Base-by-base conservation (phyloP, 2,797 vertebrate genomes). In the Micromesistius poutassou region DNA sequence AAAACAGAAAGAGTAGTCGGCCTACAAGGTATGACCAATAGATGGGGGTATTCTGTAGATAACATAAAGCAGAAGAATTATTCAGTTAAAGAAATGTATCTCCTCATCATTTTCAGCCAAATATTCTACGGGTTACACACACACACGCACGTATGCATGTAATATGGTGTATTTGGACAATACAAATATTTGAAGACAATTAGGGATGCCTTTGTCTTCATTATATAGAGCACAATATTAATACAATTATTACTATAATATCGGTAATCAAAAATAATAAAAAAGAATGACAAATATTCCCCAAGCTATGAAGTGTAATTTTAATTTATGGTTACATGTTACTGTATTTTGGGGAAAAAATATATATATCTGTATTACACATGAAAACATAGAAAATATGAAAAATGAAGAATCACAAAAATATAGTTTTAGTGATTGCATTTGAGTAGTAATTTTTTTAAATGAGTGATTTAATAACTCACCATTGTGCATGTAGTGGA, bases 401-500 rank as follows among this genome's bases (percentile, higher is more conserved):
- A 50, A 4, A 66, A 62, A 62, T n/a, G 2, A 62, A 6, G 50
- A 50, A 62, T 50, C 4, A 50, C 46, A 3, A 4, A 50, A 50
- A 50, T 50, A 50, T 22, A 62, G 6, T 16, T 16, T 19, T 4
- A 16, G 42, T 50, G 40, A 42, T 66, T 66, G 55, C 19, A 66
- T n/a, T 13, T 30, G n/a, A 35, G 33, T 35, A 35, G 33, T 6
- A 35, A 31, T 30, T 31, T 30, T 70, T 30, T 14, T 6, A 7
- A 30, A 71, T 71, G 30, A 30, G 13, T 30, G 4, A 16, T 30
- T 71, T 4, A 82, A 81, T 62, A 62, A 92, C 91, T 93, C 78
- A 93, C 91, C 91, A 93, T 92, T 80, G 33, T 33, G 72, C 42
- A 80, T 55, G 30, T 72, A 25, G 70, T 73, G 36, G 6, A 38